Conservation (phyloP, 1,140 invertebrate genomes). For the Apis florea region DNA sequence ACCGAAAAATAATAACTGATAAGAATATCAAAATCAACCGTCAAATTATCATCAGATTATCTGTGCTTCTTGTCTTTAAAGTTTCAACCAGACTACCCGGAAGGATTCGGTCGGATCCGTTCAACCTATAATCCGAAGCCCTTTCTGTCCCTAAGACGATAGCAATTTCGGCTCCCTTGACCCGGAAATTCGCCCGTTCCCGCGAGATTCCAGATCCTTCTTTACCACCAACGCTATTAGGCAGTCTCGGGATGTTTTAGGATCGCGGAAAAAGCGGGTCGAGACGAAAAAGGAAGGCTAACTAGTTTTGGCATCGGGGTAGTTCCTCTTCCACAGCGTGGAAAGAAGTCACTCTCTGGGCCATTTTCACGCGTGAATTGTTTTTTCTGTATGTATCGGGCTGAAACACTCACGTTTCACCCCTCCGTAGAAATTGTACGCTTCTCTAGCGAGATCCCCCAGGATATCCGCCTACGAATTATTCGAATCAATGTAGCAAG, state of each 20-base stretch:
- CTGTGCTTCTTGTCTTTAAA: conserved; percentile 49
- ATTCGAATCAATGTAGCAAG: neutral
- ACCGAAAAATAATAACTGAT: neutral
- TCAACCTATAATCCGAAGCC: conserved; percentile 58
- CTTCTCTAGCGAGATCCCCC: conserved; percentile 4
- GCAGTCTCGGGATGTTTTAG: neutral
- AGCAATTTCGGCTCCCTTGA: conserved; percentile 60
- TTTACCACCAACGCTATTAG: neutral
- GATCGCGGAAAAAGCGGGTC: neutral
- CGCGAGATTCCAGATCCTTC: conserved; percentile 48
- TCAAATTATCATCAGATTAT: conserved; percentile 43
- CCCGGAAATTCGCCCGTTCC: conserved; percentile 55
- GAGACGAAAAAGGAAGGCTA: neutral
- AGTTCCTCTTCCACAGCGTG: conserved; percentile 47
- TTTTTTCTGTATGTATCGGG: conserved; percentile 25
- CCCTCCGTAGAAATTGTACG: conserved; percentile 1
- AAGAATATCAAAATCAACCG: neutral
- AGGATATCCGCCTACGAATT: conserved; percentile 12
- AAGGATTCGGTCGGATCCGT: conserved; percentile 55
- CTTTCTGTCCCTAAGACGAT: conserved; percentile 59
- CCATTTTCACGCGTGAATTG: conserved; percentile 49
- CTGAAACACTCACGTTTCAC: conserved; percentile 27
- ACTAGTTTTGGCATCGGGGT: conserved; percentile 41
- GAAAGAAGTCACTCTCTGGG: conserved; percentile 43
- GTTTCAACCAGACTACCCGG: conserved; percentile 51